Evolutionary conservation across 2,113 vertebrate genomes (phyloP).

Genomic region (Chunga burmeisteri): DNA sequence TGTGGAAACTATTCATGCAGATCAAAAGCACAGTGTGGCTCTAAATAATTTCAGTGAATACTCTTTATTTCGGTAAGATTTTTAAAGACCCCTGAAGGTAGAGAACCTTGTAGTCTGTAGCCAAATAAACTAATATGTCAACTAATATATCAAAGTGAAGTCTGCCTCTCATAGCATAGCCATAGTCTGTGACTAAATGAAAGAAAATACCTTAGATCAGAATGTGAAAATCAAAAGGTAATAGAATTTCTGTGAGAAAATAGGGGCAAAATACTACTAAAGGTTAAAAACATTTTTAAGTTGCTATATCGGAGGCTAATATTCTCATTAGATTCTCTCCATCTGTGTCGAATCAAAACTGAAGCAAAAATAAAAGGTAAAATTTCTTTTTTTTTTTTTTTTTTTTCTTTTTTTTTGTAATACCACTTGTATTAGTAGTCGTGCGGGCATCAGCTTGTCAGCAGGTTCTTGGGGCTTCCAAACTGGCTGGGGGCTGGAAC

Average conservation of each 20-base stretch:
- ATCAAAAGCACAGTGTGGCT: slow-evolving; percentile 8
- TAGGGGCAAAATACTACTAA: not conserved
- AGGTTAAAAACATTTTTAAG: not conserved
- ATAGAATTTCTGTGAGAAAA: not conserved
- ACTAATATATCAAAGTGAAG: not conserved
- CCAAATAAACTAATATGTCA: not conserved
- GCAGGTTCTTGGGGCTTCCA: not conserved
- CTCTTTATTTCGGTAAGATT: not conserved
- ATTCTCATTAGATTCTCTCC: not conserved
- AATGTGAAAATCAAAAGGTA: not conserved
- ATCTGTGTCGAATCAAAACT: not conserved
- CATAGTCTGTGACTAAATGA: not conserved
- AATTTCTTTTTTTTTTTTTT: not conserved
- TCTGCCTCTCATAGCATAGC: not conserved
- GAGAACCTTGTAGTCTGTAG: not conserved
- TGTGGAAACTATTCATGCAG: not conserved
- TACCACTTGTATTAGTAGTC: not conserved
- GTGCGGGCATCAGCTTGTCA: not conserved
- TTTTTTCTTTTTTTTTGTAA: not conserved
- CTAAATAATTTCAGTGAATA: slow-evolving; percentile 14
- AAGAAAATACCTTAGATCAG: not conserved
- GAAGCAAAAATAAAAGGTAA: not conserved
- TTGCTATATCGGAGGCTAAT: not conserved
- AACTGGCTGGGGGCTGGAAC: not conserved
- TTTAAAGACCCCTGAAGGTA: not conserved